Evolutionary conservation across 2,888 invertebrate species (phyloP), one percentile per base, ranked within the genome.

Genomic region (Salticus scenicus): DNA sequence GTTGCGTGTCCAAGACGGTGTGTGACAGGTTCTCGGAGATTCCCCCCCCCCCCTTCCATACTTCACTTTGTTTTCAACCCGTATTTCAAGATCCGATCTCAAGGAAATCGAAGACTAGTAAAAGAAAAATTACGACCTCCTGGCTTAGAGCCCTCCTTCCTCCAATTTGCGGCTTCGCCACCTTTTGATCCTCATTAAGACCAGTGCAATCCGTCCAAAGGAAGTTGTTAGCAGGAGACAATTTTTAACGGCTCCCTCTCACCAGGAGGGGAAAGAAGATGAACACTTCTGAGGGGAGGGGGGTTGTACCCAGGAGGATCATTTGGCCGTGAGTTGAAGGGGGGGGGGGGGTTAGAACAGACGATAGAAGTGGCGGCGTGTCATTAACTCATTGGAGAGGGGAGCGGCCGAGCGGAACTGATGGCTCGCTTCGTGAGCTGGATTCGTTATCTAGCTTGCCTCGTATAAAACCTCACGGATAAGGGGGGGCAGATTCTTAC

Each of bases 171-270:
- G 83, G 83, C 83, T 72, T 83, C 77, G 66, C 77, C 83, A 83
- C 83, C 83, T 83, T 77, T 77, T 83, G 83, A 83, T 83, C 83
- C 83, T 83, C 83, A 83, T 83, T 83, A n/a, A 83, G 83, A 74
- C 64, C 67, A 37, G 72, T 79, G 72, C 81, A 82, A 76, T 81
- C 80, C 72, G 63, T 51, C 42, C 67, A 30, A 51, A 83, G 83
- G 83, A 83, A 83, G 77, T 83, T 83, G 83, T 83, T 83, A 83
- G 83, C 83, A 66, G 81, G 71, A 82, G 82, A 82, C 82, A 77
- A 83, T 83, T 83, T 83, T 83, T 83, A 83, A 77, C 76, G 76
- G 76, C 76, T 83, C 72, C 83, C 76, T 72, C 51, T 24, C 72
- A n/a, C 51, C 20, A 28, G 24, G n/a, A 17, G 66, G 12, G 30